These are phyloP conservation scores for Montipora cactus DNA, from an alignment of 64 coral and sea anemone genomes.

Conservation along the genomic window DNA sequence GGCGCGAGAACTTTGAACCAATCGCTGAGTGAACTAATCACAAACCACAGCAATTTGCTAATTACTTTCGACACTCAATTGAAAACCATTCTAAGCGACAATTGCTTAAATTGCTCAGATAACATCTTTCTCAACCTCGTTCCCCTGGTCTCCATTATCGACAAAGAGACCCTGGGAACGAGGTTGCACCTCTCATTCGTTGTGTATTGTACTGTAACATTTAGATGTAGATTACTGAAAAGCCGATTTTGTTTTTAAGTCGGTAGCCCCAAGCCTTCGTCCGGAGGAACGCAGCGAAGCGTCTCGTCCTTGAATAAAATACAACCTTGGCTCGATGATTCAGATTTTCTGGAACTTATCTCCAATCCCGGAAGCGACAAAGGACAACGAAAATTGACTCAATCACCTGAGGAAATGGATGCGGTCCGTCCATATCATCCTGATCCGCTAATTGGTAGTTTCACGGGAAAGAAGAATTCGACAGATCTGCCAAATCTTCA, in stretches of 20 bases:
- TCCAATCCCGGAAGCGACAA: conserved; percentile 18
- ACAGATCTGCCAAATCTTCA: conserved; percentile 42
- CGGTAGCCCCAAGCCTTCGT: neutral
- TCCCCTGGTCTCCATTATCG: no score
- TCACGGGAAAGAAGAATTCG: neutral
- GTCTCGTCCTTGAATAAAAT: neutral
- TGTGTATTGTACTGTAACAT: no score
- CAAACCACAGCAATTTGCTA: no score
- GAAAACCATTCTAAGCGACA: no score
- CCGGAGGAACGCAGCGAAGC: conserved; percentile 19
- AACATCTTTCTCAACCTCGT: no score
- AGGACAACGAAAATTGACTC: neutral
- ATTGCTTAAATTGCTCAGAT: no score
- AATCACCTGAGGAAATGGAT: neutral
- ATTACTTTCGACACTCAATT: no score
- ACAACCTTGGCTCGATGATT: neutral
- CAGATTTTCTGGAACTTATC: conserved; percentile 4
- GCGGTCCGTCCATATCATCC: neutral
- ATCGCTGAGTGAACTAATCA: no score
- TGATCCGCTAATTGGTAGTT: neutral
- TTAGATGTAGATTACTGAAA: neutral
- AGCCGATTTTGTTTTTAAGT: neutral
- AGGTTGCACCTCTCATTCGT: no score
- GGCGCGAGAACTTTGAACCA: no score
- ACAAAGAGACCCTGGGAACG: no score